These are phyloP conservation scores for Danio tinwini DNA, from an alignment of 2,797 vertebrate species.

Conservation along the genomic window DNA sequence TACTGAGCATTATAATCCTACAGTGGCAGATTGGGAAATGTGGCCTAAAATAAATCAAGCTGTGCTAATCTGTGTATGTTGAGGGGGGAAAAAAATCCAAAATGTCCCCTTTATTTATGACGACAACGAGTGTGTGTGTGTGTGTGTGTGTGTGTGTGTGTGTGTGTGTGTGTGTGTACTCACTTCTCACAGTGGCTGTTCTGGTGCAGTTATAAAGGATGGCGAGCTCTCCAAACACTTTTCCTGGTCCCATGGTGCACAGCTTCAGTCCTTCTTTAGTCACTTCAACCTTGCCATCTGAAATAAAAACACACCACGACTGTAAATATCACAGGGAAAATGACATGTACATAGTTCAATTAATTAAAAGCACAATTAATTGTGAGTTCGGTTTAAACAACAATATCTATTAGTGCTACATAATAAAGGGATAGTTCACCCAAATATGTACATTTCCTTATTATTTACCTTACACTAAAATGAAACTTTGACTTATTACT, in stretches of 20 bases:
- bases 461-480: too few species aligned
- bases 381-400: neutral
- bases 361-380: neutral
- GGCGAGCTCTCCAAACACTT: slow-evolving; percentile 96
- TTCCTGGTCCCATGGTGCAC: slow-evolving; percentile 96
- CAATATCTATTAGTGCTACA: too few species aligned
- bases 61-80: neutral
- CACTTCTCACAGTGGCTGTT: slow-evolving; percentile 97
- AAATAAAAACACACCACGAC: slow-evolving; percentile 50
- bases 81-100: neutral
- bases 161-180: slow-evolving; percentile 65
- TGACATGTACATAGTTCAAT: neutral
- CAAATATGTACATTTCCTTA: too few species aligned
- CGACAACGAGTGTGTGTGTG: too few species aligned
- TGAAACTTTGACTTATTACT: too few species aligned
- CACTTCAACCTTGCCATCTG: slow-evolving; percentile 97
- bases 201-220: slow-evolving; percentile 98
- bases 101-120: neutral
- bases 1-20: slow-evolving; percentile 22
- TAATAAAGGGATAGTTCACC: too few species aligned
- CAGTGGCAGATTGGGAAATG: neutral
- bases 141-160: too few species aligned
- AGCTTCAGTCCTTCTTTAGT: slow-evolving; percentile 95
- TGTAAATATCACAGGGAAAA: neutral
- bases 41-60: neutral